These are phyloP conservation scores for Tuta absoluta DNA, from an alignment of 2,888 invertebrate species.

Conservation along the genomic window DNA sequence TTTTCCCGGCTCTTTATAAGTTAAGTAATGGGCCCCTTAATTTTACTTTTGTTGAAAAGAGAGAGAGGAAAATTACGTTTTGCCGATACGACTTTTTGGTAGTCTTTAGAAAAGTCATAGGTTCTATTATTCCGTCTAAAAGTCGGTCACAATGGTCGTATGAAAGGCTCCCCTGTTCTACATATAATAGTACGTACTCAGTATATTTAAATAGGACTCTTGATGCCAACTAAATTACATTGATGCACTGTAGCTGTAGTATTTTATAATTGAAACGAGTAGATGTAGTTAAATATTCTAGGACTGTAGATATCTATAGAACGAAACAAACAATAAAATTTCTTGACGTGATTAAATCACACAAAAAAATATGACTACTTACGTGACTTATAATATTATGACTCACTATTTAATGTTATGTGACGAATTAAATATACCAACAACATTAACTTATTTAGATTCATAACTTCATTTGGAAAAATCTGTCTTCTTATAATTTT, in stretches of 20 bases:
- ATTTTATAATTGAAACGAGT: conserved; percentile 55
- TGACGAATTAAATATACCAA: too few relatives aligned
- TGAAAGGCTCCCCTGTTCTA: too few relatives aligned
- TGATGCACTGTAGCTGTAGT: conserved; percentile 51
- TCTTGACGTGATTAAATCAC: conserved; percentile 30
- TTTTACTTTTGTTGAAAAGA: too few relatives aligned
- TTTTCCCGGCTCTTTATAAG: too few relatives aligned
- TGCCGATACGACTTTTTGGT: too few relatives aligned
- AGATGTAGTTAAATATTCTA: conserved; percentile 46
- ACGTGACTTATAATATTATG: neutral
- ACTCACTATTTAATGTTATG: neutral
- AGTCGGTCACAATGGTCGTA: too few relatives aligned
- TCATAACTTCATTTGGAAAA: neutral
- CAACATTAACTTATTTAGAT: too few relatives aligned
- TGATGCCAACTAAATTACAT: conserved; percentile 50
- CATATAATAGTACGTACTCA: neutral
- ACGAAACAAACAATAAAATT: conserved; percentile 27
- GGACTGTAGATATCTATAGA: neutral
- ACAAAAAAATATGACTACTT: conserved; percentile 21
- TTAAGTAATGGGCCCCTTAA: too few relatives aligned
- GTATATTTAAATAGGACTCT: conserved; percentile 39
- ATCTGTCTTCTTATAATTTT: neutral
- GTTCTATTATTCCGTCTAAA: too few relatives aligned
- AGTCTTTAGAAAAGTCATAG: too few relatives aligned
- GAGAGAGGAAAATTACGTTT: too few relatives aligned